These are phyloP conservation scores for Noctilio leporinus DNA, from an alignment of 2,113 vertebrate genomes.

Conservation along the genomic window DNA sequence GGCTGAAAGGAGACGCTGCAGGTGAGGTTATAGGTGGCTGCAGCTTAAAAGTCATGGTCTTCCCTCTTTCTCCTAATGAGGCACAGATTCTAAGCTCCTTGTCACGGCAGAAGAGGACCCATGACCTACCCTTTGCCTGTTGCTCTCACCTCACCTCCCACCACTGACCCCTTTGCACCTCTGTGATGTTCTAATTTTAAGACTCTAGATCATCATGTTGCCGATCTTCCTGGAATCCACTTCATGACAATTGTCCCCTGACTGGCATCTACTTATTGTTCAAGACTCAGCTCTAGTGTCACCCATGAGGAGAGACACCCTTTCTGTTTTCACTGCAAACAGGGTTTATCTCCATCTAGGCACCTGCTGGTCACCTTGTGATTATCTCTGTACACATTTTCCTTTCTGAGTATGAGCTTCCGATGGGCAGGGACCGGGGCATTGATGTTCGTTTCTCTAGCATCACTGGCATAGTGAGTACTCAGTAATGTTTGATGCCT, in stretches of 20 bases:
- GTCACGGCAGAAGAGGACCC: not conserved
- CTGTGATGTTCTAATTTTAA: not conserved
- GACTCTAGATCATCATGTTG: not conserved
- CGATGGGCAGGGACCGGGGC: not conserved
- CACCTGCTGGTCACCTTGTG: not conserved
- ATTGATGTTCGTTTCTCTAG: not conserved
- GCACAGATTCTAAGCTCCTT: not conserved
- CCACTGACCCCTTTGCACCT: not conserved
- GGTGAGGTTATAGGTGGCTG: not conserved
- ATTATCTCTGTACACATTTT: not conserved
- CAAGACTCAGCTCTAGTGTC: not conserved
- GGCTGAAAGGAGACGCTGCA: not conserved
- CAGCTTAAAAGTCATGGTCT: not conserved
- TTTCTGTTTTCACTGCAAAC: not conserved
- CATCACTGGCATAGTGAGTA: rapidly evolving
- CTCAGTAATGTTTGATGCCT: not conserved
- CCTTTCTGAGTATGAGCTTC: not conserved
- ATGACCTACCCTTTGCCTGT: rapidly evolving
- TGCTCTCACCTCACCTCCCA: not conserved
- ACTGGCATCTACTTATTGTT: not conserved
- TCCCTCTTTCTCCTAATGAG: not conserved
- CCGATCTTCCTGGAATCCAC: not conserved
- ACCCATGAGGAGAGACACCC: not conserved
- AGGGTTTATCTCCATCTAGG: not conserved
- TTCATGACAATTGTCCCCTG: not conserved